A percentile compares a stretch with the other conserved stretches of the same genome.
These are phyloP conservation scores for Solenopsis invicta DNA, from an alignment of 1,140 invertebrate species.

Conservation along the genomic window DNA sequence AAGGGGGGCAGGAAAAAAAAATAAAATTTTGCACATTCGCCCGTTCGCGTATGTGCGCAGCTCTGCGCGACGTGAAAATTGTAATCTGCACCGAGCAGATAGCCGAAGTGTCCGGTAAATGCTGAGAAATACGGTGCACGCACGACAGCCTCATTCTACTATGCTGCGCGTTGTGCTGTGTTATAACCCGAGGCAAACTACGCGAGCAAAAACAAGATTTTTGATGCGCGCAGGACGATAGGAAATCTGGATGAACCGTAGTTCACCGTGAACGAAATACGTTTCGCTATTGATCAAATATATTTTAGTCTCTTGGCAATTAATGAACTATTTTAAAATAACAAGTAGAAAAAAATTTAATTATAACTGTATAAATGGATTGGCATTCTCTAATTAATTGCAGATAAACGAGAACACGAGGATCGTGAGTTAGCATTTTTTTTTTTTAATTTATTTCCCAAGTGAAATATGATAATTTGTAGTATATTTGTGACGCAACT, in stretches of 20 bases:
- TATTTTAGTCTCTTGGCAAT: background rate
- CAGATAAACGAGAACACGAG: background rate
- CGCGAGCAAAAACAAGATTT: slow-evolving; percentile 61
- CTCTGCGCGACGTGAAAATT: slow-evolving; percentile 57
- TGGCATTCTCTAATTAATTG: background rate
- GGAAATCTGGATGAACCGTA: slow-evolving; percentile 5
- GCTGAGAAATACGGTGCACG: background rate
- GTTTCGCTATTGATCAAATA: background rate
- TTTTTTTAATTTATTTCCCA: background rate
- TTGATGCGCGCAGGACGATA: background rate
- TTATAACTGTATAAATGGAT: background rate
- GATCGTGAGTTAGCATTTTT: background rate
- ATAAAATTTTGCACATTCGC: slow-evolving; percentile 5
- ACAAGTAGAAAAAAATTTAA: background rate
- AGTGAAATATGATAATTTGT: background rate
- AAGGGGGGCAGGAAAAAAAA: background rate
- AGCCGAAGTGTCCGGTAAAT: slow-evolving; percentile 32
- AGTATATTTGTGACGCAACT: background rate
- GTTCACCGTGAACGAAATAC: background rate
- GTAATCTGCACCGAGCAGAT: slow-evolving; percentile 51
- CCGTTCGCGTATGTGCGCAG: slow-evolving; percentile 19
- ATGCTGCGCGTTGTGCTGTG: background rate
- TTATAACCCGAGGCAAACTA: slow-evolving; percentile 47
- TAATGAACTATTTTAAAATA: background rate
- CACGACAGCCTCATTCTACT: slow-evolving; percentile 11